Conservation (phyloP, 2,888 invertebrate species). For the Sisyra terminalis region DNA sequence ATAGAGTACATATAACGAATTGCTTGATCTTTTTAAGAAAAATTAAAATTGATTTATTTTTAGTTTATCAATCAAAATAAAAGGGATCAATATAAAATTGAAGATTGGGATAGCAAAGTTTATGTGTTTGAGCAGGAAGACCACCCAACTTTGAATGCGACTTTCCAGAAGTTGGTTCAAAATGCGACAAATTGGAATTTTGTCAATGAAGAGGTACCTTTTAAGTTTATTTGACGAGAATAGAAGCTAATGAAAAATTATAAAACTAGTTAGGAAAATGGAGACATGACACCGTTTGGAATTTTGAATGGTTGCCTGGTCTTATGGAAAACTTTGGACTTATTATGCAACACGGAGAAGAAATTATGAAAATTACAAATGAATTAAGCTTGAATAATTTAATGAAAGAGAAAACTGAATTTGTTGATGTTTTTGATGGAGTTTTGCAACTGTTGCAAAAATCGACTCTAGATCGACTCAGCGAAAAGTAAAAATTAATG, state of each 20-base stretch:
- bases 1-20: slow-evolving; percentile 20
- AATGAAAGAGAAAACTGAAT: slow-evolving; percentile 21
- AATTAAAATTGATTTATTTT: background rate
- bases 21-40: slow-evolving; percentile 1
- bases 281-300: slow-evolving; percentile 30
- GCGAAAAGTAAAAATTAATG: slow-evolving; percentile 26
- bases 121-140: too few relatives aligned
- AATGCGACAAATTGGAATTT: background rate
- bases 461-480: slow-evolving; percentile 28
- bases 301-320: slow-evolving; percentile 29
- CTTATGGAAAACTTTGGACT: slow-evolving; percentile 26
- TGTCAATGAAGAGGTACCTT: background rate
- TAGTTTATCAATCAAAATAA: background rate
- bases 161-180: too few relatives aligned
- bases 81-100: background rate
- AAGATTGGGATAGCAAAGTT: too few relatives aligned
- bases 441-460: slow-evolving; percentile 29
- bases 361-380: slow-evolving; percentile 30
- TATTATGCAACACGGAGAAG: slow-evolving; percentile 26
- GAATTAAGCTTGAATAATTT: slow-evolving; percentile 25
- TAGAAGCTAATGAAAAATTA: background rate
- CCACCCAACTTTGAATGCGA: too few relatives aligned
- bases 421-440: slow-evolving; percentile 27
- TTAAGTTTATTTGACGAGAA: background rate
- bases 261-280: slow-evolving; percentile 24